Evolutionary conservation across 2,113 vertebrate genomes (phyloP).

Genomic region (Empidonax alnorum): DNA sequence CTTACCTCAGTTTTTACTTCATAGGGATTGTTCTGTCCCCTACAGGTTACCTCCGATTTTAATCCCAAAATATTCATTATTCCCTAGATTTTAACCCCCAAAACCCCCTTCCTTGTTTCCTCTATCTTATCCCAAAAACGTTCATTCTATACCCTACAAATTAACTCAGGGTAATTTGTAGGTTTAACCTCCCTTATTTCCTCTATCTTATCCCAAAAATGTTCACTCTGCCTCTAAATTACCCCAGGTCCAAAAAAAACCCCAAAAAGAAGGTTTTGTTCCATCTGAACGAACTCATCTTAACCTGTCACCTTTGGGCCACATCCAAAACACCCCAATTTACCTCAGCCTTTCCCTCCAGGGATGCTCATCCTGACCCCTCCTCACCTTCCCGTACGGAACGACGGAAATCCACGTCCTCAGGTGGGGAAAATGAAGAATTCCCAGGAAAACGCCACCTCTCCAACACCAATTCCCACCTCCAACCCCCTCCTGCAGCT

Average conservation of each 20-base stretch:
- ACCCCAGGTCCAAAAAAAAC: not conserved
- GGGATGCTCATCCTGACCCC: not conserved
- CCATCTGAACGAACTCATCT: too few species aligned
- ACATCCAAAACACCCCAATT: not conserved
- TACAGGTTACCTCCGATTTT: not conserved
- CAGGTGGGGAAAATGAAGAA: accelerated
- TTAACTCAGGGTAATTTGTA: too few species aligned
- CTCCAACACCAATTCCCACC: accelerated
- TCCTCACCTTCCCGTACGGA: not conserved
- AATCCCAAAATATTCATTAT: not conserved
- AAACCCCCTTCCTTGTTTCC: not conserved
- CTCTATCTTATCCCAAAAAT: too few species aligned
- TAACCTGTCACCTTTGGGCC: too few species aligned
- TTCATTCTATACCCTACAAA: too few species aligned
- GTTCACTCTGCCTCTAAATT: not conserved
- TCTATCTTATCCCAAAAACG: too few species aligned
- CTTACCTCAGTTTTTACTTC: not conserved
- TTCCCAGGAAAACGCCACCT: not conserved
- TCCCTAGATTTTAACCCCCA: not conserved
- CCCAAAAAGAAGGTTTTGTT: too few species aligned
- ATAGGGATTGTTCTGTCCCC: not conserved
- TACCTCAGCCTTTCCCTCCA: not conserved
- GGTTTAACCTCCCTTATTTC: too few species aligned
- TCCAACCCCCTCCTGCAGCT: not conserved
- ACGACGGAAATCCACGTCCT: not conserved